Evolutionary conservation across 2,113 vertebrate genomes (phyloP), one percentile per base, ranked within the genome.

Genomic region (Brachyistius frenatus): DNA sequence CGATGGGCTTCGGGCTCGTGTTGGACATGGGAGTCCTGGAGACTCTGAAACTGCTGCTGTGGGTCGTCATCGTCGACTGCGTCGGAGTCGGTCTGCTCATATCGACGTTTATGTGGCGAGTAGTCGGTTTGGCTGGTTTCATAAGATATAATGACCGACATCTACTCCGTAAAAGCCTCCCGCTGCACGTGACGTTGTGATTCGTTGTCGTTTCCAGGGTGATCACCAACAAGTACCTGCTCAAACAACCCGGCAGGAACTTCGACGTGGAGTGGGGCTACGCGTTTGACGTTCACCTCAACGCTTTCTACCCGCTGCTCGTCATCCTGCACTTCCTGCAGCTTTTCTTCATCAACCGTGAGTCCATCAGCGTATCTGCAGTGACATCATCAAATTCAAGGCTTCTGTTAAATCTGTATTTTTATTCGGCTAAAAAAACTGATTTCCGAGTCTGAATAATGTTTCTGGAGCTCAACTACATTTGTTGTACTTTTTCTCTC

Each of bases 251-350:
- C 68, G 94, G 93, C 88, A 95, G 94, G 86, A 96, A 97, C 76
- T 96, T 94, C 3, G 98, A 99, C 1, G 98, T 99, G 76, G 98
- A 99, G 87, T 99, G 98, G 98, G 98, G 98, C 35, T 99, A 99
- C 5, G 96, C 98, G 0, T 99, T 99, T 13, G 98, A 99, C 1
- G 98, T 99, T 47, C 98, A 99, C 69, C 94, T 99, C 65, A 99
- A 99, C 3, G 98, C 98, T 2, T 99, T 99, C 91, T 99, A 98
- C 80, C 98, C 98, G 0, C 97, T 99, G 23, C 91, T 99, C 0
- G 95, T 99, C 88, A 98, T 99, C 79, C 76, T 99, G 82, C 98
- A 99, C 87, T 99, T 99, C 71, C 95, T 99, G 80, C 98, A 99
- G 92, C 95, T 99, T 15, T 97, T 99, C 80, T 99, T 99, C 90